Evolutionary conservation across 2,888 invertebrate species (phyloP), one percentile per base, ranked within the genome.

Genomic region (Quadriops clusia): DNA sequence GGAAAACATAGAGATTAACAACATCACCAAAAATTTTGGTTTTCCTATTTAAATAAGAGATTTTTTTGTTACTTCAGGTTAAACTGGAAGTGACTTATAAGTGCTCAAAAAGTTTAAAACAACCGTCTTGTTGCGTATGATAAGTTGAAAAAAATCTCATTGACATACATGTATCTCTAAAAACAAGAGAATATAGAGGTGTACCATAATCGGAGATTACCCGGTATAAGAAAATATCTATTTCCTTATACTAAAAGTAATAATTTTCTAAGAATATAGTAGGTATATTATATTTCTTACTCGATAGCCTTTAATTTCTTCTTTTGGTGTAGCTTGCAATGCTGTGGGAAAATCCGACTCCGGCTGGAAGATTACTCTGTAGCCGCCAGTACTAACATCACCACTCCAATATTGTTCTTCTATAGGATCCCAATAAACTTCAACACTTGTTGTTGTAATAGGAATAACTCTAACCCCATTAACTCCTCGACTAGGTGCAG

Each of bases 391-490:
- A 42, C 72, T 71, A 7, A 78, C 70, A 61, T 91, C 91, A 0
- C 91, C 91, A 60, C 87, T 87, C 90, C 90, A 91, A 53, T 74
- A 71, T 30, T 68, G 68, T 31, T 81, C 76, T 41, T 77, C 74
- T 16, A 90, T 68, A 3, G 82, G 67, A 42, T 76, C 68, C 97
- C 97, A 97, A 36, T 84, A 81, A 13, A 97, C 89, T 49, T 85
- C 77, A 13, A 97, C 87, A 53, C 94, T 91, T 23, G 86, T 89
- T 4, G 87, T 86, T 6, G 95, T 95, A 43, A 93, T 87, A 0
- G 95, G 94, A 8, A 90, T 83, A 7, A 93, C 93, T 60, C 79
- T 77, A 0, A 95, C 64, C 26, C 77, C 76, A 14, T 72, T 69
- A 1, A 94, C 89, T 0, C 80, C 78, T 41, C 75, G 75, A 26